A percentile compares a stretch with the other conserved stretches of the same genome.
phyloP scores from a whole-genome alignment of 2,888 invertebrate species.

The Lathronympha strigana region DNA sequence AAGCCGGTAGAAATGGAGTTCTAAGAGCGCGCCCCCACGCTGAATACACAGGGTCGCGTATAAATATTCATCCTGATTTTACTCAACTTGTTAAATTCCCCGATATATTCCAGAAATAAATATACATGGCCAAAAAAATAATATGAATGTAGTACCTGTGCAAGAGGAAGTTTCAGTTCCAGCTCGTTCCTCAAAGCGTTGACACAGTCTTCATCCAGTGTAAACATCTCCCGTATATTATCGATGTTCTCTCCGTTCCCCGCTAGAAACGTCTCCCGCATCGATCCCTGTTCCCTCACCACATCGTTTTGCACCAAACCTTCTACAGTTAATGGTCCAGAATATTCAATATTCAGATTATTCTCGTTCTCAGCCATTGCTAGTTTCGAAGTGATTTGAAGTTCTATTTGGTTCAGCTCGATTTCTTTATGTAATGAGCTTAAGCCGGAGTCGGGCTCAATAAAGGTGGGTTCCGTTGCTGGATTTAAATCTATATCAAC shows the following conservation, averaged over 20 bases:
- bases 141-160: conserved; percentile 83
- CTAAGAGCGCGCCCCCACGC: too few species aligned
- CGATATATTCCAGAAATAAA: background rate
- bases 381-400: conserved; percentile 76
- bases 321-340: conserved; percentile 71
- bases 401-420: conserved; percentile 73
- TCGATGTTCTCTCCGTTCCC: conserved; percentile 81
- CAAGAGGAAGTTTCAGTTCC: conserved; percentile 87
- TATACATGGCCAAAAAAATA: too few species aligned
- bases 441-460: conserved; percentile 51
- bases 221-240: conserved; percentile 82
- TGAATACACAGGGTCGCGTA: too few species aligned
- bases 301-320: conserved; percentile 61
- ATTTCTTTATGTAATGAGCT: conserved; percentile 59
- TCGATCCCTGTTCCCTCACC: conserved; percentile 59
- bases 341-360: conserved; percentile 80
- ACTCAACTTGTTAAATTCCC: background rate
- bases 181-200: conserved; percentile 88
- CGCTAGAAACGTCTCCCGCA: conserved; percentile 67
- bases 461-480: conserved; percentile 48
- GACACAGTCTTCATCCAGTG: conserved; percentile 88
- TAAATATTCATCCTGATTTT: too few species aligned
- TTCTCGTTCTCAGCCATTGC: conserved; percentile 83
- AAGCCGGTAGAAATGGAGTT: too few species aligned
- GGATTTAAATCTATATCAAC: conserved; percentile 67